Base-by-base conservation (phyloP, 2,888 invertebrate genomes). In the Acrobasis repandana region DNA sequence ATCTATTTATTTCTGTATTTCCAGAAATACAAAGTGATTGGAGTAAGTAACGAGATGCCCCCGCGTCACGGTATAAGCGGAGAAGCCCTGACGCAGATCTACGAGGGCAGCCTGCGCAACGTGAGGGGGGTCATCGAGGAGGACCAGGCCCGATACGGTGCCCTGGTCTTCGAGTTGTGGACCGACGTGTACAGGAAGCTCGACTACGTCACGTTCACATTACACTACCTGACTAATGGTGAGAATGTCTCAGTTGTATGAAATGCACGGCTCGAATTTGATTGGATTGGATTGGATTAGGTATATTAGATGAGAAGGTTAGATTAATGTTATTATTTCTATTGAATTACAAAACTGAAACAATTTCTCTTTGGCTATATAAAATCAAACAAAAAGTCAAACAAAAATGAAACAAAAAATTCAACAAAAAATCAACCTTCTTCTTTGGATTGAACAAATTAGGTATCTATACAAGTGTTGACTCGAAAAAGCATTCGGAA, bases 151-250 rank as follows among this genome's bases (percentile, higher is more conserved):
- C 8, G 28, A 43, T 43, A 59, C 18, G 15, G 20, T 2, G 61
- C 61, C 6, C 33, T 62, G 11, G 47, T 54, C 16, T 48, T 54
- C 10, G 58, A 62, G 16, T 47, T 52, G 47, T 62, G 61, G 61
- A 49, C 54, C 4, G 61, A 58, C 34, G 36, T 34, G n/a, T 51
- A 46, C 47, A 46, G 58, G 36, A 48, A 18, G 15, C 36, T 58
- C n/a, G 58, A 52, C 51, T 62, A 62, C 28, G 38, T 62, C 15
- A 62, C 54, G 34, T 48, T 62, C 20, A 52, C 52, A 14, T 28
- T 62, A 8, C 61, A 62, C 38, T 62, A 58, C 48, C 20, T 62
- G 20, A 60, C 16, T 52, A 18, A 15, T 28, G 43, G 58, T 51
- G 50, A 50, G 51, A n/a, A 11, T 9, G 4, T 38, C 9, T 9